Evolutionary conservation across 1,140 invertebrate species (phyloP), one percentile per base, ranked within the genome.

Genomic region (Bombus cullumanus): DNA sequence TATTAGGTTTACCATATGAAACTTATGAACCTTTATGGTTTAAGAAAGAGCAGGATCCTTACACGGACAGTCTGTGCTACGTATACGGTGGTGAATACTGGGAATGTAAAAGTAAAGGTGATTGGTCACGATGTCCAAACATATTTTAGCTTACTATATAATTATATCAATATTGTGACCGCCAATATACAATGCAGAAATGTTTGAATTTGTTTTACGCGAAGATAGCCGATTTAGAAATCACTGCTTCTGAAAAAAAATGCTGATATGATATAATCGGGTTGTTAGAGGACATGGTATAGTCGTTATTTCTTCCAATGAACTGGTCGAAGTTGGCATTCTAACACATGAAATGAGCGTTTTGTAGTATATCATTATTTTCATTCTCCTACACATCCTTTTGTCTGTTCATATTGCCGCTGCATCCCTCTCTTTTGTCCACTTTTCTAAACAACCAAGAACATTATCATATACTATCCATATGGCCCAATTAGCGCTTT

Each of bases 1-100:
- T 93, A 94, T 31, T 94, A 97, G 98, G 98, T 62, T 95, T 96
- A 91, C 97, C 97, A 37, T 97, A 97, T 91, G 96, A 97, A 59
- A 95, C 96, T n/a, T 98, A 98, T 87, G 96, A 97, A 91, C 98
- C 99, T 13, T 93, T 97, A 64, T 99, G 99, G 99, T 99, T 99
- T 95, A 96, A 95, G 85, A 98, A 98, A 92, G 96, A 97, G 88
- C 97, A 97, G 88, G 98, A 99, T 94, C 96, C 96, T 57, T 96
- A 96, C 59, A 98, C 98, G 72, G 98, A 98, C 66, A 97, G 97
- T 89, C 96, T 98, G 83, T 97, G 98, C 83, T 98, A 99, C 93
- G 95, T 98, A 73, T 99, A 97, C 95, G 98, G 97, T 86, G 97
- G 97, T 83, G 96, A 97, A 89, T 99, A 99, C 95, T 99, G 99